These are phyloP conservation scores for Hylyphantes graminicola DNA, from an alignment of 1,140 invertebrate genomes.

Conservation along the genomic window DNA sequence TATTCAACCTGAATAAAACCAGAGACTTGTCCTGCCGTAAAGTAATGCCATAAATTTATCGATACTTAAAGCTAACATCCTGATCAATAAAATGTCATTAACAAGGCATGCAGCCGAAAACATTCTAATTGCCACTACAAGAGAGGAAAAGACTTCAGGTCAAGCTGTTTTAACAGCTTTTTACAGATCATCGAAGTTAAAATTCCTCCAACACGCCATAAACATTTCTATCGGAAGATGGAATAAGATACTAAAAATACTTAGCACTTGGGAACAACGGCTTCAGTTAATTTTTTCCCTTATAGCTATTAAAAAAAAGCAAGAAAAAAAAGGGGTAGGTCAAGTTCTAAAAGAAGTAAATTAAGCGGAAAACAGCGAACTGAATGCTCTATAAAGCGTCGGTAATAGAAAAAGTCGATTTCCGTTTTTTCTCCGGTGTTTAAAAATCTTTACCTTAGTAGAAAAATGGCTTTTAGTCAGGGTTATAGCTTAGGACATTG, in stretches of 20 bases:
- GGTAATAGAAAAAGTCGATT: constrained; percentile 8
- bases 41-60: no score
- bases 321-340: background rate
- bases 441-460: no score
- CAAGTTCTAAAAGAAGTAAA: constrained; percentile 28
- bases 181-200: constrained; percentile 4
- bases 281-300: constrained; percentile 4
- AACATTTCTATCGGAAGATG: background rate
- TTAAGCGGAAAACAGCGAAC: constrained; percentile 31
- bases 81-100: no score
- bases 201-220: constrained; percentile 4
- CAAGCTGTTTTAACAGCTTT: constrained; percentile 11
- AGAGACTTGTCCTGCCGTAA: no score
- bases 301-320: constrained; percentile 36
- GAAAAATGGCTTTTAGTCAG: no score
- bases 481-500: no score
- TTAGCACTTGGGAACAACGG: background rate
- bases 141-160: background rate
- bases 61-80: no score
- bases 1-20: no score
- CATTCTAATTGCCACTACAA: no score
- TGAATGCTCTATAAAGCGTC: constrained; percentile 26
- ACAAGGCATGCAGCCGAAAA: no score
- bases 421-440: background rate
- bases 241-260: constrained; percentile 34